phyloP scores from a whole-genome alignment of 2,797 vertebrate genomes.

The Sebastes trivittatus region DNA sequence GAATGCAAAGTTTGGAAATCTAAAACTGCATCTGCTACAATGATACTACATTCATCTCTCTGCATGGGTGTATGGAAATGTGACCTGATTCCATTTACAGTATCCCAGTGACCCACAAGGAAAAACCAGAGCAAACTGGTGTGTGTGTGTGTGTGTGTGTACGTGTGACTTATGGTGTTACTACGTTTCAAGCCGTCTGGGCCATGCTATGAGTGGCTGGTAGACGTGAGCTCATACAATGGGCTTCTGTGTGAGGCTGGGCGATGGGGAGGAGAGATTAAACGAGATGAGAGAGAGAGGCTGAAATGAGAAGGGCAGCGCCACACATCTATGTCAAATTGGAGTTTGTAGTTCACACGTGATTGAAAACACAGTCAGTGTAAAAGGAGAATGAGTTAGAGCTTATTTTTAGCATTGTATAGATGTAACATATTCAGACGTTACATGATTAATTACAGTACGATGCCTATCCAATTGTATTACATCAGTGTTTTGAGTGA shows the following conservation, averaged over 20 bases:
- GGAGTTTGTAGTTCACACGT: constrained; percentile 26
- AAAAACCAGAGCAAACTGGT: constrained; percentile 19
- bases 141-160: neutral
- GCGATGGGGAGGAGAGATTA: constrained; percentile 44
- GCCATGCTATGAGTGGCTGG: constrained; percentile 8
- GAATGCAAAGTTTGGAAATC: constrained; percentile 12
- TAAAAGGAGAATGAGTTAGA: neutral
- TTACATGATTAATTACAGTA: neutral
- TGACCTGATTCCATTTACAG: constrained; percentile 39
- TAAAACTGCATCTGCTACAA: neutral
- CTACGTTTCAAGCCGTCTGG: constrained; percentile 43
- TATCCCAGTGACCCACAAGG: constrained; percentile 48
- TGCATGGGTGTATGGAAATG: constrained; percentile 13
- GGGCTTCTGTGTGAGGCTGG: constrained; percentile 59
- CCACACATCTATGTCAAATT: neutral
- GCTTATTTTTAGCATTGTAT: neutral
- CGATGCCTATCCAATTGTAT: neutral
- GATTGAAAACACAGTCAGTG: constrained; percentile 2
- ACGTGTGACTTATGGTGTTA: constrained; percentile 22
- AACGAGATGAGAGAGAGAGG: neutral
- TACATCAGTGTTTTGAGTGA: constrained; percentile 18
- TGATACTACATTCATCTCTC: constrained; percentile 14
- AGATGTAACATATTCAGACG: neutral
- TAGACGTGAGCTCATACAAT: constrained; percentile 66
- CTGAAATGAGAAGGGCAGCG: constrained; percentile 3